Evolutionary conservation across 2,888 invertebrate species (phyloP), one percentile per base, ranked within the genome.

Genomic region (Drosophila emarginata): DNA sequence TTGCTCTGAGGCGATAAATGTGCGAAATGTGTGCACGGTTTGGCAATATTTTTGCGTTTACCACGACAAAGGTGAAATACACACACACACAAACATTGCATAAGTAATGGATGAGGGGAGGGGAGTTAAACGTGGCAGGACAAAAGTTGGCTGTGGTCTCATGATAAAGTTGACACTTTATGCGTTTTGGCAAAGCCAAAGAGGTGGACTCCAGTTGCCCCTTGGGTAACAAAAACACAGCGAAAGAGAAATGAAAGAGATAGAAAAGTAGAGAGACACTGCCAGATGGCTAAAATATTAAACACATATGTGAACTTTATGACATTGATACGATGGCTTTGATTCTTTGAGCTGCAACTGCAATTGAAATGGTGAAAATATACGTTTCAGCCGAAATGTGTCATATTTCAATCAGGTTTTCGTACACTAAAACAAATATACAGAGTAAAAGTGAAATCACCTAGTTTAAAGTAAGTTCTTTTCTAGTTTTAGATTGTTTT

Each of bases 141-240:
- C 18, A 9, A 21, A 45, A 45, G 52, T 65, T 60, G 56, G 73
- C 87, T 86, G 87, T 69, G 70, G 63, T 60, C 64, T 62, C 72
- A 72, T 71, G 76, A 86, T 86, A 86, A 86, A 80, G 63, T 72
- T 80, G 84, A 86, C 87, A 83, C 67, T 82, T 80, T 82, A 82
- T 82, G 80, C 78, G 70, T 67, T 75, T 64, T 65, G 74, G 56
- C 61, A 45, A 36, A 12, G 45, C 45, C 45, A 9, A 21, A 45
- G 14, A 12, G 18, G 45, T 45, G 12, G 45, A 45, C 18, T 45
- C 21, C 45, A 45, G 45, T 45, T 21, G 45, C 45, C 45, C 45
- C 45, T 21, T 70, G 51, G 36, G 69, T 26, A 51, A 51, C 71
- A 57, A 71, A 64, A 64, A 65, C 72, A 64, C 12, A 66, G 65